A percentile compares a stretch with the other conserved stretches of the same genome.
Evolutionary conservation across 2,888 invertebrate species (phyloP).

Genomic region (Ptycholaimellus sp.): DNA sequence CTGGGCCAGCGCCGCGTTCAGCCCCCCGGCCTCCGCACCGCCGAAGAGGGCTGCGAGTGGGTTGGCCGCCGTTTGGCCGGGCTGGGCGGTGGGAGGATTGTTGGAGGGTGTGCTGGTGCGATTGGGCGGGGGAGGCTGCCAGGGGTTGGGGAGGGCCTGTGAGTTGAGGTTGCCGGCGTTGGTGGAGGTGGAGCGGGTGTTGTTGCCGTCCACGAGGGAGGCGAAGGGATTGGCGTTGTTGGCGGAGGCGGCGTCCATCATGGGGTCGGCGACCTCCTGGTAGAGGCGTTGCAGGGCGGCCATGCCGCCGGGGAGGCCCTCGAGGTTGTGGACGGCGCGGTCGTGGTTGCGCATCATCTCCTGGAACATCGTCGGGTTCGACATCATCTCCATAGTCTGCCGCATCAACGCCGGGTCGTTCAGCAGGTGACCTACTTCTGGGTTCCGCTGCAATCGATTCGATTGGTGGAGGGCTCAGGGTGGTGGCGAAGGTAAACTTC

Average conservation of each 20-base stretch:
- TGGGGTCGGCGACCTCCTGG: conserved; percentile 85
- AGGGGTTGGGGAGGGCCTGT: conserved; percentile 82
- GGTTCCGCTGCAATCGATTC: conserved; percentile 66
- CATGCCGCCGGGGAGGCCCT: conserved; percentile 46
- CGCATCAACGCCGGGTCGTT: conserved; percentile 23
- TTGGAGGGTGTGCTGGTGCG: too few species aligned
- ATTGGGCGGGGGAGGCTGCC: too few species aligned
- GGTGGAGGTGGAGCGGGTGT: too few species aligned
- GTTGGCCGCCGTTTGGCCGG: too few species aligned
- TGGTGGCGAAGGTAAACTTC: too few species aligned
- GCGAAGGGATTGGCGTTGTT: conserved; percentile 66
- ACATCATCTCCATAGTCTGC: conserved; percentile 67
- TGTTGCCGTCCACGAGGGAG: conserved; percentile 13
- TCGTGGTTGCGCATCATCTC: conserved; percentile 92
- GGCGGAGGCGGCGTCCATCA: conserved; percentile 76
- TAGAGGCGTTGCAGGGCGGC: conserved; percentile 85
- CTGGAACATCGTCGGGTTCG: conserved; percentile 90
- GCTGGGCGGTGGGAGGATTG: too few species aligned
- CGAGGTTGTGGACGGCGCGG: conserved; percentile 76
- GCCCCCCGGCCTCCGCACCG: too few species aligned
- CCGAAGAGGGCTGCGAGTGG: too few species aligned
- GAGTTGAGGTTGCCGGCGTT: conserved; percentile 61
- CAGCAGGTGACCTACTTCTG: conserved; percentile 85
- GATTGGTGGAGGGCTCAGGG: too few species aligned
- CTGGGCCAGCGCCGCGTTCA: too few species aligned